phyloP scores from a whole-genome alignment of 1,140 invertebrate genomes.

The Scaptomyza graminum region DNA sequence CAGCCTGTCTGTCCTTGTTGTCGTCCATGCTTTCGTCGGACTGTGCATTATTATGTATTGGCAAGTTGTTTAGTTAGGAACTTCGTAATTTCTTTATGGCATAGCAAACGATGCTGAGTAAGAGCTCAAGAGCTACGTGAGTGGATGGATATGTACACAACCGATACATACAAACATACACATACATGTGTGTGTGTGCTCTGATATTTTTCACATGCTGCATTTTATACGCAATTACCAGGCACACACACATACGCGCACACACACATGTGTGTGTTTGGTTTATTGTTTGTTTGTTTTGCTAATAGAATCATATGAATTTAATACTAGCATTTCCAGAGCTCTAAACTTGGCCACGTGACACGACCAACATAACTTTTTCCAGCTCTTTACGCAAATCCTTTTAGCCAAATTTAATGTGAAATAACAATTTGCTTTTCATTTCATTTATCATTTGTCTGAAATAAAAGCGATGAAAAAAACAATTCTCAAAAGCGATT shows the following conservation, averaged over 20 bases:
- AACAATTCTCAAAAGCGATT: no score
- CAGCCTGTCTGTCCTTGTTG: neutral
- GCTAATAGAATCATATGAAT: slow-evolving; percentile 76
- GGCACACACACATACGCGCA: slow-evolving; percentile 21
- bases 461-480: no score
- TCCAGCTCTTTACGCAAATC: no score
- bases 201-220: slow-evolving; percentile 64
- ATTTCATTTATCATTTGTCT: no score
- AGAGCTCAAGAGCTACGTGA: slow-evolving; percentile 45
- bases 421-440: no score
- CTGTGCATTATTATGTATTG: slow-evolving; percentile 67
- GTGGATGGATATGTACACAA: slow-evolving; percentile 26
- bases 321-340: slow-evolving; percentile 50
- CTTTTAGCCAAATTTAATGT: no score
- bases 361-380: slow-evolving; percentile 24
- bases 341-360: slow-evolving; percentile 26
- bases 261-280: slow-evolving; percentile 31
- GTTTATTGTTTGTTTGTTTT: slow-evolving; percentile 65
- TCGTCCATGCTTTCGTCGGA: neutral
- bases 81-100: slow-evolving; percentile 73
- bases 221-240: slow-evolving; percentile 46
- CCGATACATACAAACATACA: slow-evolving; percentile 1
- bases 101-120: slow-evolving; percentile 34
- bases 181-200: slow-evolving; percentile 37
- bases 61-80: slow-evolving; percentile 72